Evolutionary conservation across 2,113 vertebrate species (phyloP).

Genomic region (Otocyon megalotis): DNA sequence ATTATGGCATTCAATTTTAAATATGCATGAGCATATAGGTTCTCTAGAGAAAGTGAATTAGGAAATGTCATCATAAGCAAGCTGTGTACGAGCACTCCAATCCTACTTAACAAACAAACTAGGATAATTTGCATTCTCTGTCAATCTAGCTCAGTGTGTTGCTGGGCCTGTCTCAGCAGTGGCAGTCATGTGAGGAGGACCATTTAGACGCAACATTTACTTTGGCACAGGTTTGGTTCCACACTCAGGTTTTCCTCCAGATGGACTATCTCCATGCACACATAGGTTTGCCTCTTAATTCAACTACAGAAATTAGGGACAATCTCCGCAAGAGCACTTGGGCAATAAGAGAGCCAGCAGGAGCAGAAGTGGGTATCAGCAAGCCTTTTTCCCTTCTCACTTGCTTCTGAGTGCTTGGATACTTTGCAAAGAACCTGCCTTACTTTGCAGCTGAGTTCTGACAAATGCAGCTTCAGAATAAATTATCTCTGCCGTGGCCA

Average conservation of each 20-base stretch:
- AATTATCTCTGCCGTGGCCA: neutral
- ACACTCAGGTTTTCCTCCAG: slow-evolving; percentile 60
- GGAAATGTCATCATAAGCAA: neutral
- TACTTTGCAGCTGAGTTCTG: neutral
- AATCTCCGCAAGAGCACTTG: neutral
- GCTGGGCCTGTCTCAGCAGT: slow-evolving; percentile 38
- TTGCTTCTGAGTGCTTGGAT: neutral
- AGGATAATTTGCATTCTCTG: slow-evolving; percentile 60
- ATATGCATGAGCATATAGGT: neutral
- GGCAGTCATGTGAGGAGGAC: slow-evolving; percentile 49
- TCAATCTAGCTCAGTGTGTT: slow-evolving; percentile 54
- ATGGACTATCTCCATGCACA: slow-evolving; percentile 43
- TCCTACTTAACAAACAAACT: neutral
- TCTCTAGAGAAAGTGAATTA: neutral
- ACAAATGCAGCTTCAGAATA: neutral
- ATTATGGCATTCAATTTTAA: neutral
- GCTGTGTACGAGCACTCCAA: neutral
- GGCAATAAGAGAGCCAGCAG: slow-evolving; percentile 11
- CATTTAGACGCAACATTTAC: slow-evolving; percentile 57
- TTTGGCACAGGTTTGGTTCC: slow-evolving; percentile 52
- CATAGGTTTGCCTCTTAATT: slow-evolving; percentile 62
- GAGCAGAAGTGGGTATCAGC: neutral
- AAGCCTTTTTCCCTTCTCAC: neutral
- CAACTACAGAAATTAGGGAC: slow-evolving; percentile 23
- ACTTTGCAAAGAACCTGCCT: neutral